Evolutionary conservation across 1,140 invertebrate species (phyloP), one percentile per base, ranked within the genome.

Genomic region (Elymnias hypermnestra): DNA sequence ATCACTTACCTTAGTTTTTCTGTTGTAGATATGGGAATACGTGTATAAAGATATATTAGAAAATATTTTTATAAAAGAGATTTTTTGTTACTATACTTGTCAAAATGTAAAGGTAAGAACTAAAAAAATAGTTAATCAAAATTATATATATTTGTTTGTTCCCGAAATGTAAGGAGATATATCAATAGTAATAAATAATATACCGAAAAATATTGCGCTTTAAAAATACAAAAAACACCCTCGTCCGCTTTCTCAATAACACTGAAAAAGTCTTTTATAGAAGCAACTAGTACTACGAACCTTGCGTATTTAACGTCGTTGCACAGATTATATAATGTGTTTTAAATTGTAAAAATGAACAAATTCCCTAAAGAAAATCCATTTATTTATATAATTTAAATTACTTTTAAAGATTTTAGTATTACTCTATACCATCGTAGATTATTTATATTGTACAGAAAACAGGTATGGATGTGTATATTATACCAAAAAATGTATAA

Each of bases 241-340:
- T 13, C 25, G 5, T 39, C 5, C 12, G 3, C 19, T 23, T 17
- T 23, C 41, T 22, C 41, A 22, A 43, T 9, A 43, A 43, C 29
- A 48, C 21, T 48, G 29, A 48, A 47, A 35, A 35, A 35, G 45
- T 48, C 19, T 35, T 49, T 49, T 49, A 49, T 26, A 41, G 10
- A 9, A 15, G 29, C 8, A 9, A 36, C 8, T 9, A 36, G 10
- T 33, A n/a, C 40, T n/a, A 33, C 3, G 10, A 18, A 5, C 14
- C 18, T 1, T 10, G 8, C 6, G 15, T n/a, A 14, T 4, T 9
- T 22, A 25, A 7, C 10, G 17, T 9, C 23, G 10, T n/a, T 23
- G n/a, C 14, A 8, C 12, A 9, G 12, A 13, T 25, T n/a, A 31
- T 10, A 39, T n/a, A 25, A 31, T 39, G 28, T 28, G 0, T 7